Percentiles rank a stretch among this genome's conserved stretches.
Conservation (phyloP, 2,113 vertebrate species). For the Cairina moschata region DNA sequence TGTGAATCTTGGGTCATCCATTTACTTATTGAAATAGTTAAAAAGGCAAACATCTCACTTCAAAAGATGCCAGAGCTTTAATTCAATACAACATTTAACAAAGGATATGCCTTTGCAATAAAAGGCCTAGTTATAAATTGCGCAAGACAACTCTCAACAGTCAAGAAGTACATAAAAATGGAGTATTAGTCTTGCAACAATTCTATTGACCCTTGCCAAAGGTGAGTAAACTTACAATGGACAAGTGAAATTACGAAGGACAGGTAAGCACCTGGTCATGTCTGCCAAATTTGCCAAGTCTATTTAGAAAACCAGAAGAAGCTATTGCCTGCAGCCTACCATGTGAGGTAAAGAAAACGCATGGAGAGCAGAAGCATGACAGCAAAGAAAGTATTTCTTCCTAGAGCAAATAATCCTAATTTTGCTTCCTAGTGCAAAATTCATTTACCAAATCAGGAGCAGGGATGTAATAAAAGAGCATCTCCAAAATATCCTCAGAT, state of each 20-base stretch:
- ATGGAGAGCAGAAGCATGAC: neutral
- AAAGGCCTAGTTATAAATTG: neutral
- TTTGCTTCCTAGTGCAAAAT: neutral
- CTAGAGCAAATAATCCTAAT: neutral
- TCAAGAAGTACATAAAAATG: neutral
- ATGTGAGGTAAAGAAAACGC: neutral
- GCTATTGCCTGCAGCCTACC: neutral
- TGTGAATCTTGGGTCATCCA: neutral
- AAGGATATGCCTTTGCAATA: neutral
- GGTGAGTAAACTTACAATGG: neutral
- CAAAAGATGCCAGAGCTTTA: neutral
- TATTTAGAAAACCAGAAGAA: neutral
- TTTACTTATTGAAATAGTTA: neutral
- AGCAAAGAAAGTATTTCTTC: neutral
- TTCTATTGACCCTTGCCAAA: neutral
- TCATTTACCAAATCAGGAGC: neutral
- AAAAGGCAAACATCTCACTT: neutral
- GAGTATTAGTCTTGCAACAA: neutral
- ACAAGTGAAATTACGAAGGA: neutral
- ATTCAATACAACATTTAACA: neutral
- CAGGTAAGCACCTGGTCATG: neutral
- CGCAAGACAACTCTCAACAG: neutral
- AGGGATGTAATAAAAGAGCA: neutral
- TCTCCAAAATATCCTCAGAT: neutral
- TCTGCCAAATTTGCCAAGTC: neutral